These are phyloP conservation scores for Megalurothrips usitatus DNA, from an alignment of 2,888 invertebrate genomes.

Conservation along the genomic window DNA sequence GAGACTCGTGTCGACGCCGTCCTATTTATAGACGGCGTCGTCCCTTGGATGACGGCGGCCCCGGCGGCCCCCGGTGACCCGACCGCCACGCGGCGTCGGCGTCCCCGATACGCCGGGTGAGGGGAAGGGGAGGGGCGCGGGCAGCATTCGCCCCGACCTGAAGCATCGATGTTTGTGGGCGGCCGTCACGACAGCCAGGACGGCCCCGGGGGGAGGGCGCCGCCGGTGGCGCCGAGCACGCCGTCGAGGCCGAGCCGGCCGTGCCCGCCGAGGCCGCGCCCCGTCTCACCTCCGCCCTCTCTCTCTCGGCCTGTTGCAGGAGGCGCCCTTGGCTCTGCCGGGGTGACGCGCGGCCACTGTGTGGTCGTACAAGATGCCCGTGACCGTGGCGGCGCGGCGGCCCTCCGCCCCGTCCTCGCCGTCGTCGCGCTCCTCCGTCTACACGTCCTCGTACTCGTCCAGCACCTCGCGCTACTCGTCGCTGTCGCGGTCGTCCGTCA, in stretches of 20 bases:
- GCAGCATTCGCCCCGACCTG: background rate
- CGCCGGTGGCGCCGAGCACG: background rate
- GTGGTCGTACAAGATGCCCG: conserved; percentile 18
- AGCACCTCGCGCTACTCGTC: background rate
- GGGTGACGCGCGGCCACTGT: conserved; percentile 8
- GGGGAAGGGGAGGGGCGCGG: background rate
- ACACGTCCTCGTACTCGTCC: background rate
- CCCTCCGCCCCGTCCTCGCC: conserved; percentile 10
- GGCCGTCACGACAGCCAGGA: background rate
- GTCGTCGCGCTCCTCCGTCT: background rate
- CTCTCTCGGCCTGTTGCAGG: background rate
- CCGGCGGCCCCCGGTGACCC: background rate
- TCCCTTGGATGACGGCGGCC: background rate
- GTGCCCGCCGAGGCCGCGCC: background rate
- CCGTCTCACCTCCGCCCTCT: background rate
- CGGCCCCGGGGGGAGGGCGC: background rate
- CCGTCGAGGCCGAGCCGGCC: no score
- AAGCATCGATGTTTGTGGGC: background rate
- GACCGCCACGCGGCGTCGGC: background rate
- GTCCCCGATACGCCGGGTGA: background rate
- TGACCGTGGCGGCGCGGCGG: conserved; percentile 15
- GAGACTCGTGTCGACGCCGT: background rate
- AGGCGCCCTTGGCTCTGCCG: background rate
- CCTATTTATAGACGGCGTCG: background rate
- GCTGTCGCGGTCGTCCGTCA: background rate